Base-by-base conservation (phyloP, 1,140 invertebrate species). In the Aradophagus sp. region DNA sequence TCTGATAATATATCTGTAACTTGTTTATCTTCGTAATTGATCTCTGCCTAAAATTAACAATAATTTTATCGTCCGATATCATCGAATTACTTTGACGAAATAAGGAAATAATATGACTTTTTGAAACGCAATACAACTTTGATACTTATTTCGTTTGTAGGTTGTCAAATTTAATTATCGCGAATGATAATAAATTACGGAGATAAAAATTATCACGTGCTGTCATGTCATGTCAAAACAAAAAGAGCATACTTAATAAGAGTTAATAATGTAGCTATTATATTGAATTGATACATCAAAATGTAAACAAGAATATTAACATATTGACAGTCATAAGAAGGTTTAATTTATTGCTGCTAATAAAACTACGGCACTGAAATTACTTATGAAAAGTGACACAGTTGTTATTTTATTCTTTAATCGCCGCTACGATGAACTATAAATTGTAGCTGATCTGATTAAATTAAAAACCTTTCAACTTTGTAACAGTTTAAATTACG, bases 231-330 rank as follows among this genome's bases (percentile, higher is more conserved):
- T 55, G 48, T 59, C 45, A 61, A 68, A 61, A 61, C 34, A 55
- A 68, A 69, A 53, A 36, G 45, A 27, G 26, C 15, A 50, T 48
- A 42, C 56, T 62, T 69, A 69, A 62, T 69, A 69, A 56, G 42
- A 62, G 41, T 62, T 69, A 69, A 56, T 62, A 42, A 29, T 38
- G 27, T 56, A 15, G 56, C 55, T 42, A 55, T 68, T 61, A 55
- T 55, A 68, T 68, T 68, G 65, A 68, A 68, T 68, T 68, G 56
- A 55, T 61, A 68, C 48, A 61, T 61, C 50, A 61, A 55, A 48
- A 61, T 61, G 65, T 68, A 68, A 68, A 68, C 65, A 68, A 68
- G 65, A 59, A 68, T 59, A 68, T 68, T 68, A 68, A 53, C 65
- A 68, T 68, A 68, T 61, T 68, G 65, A 68, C 55, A 59, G 65